These are phyloP conservation scores for Malurus alboscapulatus DNA, from an alignment of 2,113 vertebrate species.

Conservation along the genomic window DNA sequence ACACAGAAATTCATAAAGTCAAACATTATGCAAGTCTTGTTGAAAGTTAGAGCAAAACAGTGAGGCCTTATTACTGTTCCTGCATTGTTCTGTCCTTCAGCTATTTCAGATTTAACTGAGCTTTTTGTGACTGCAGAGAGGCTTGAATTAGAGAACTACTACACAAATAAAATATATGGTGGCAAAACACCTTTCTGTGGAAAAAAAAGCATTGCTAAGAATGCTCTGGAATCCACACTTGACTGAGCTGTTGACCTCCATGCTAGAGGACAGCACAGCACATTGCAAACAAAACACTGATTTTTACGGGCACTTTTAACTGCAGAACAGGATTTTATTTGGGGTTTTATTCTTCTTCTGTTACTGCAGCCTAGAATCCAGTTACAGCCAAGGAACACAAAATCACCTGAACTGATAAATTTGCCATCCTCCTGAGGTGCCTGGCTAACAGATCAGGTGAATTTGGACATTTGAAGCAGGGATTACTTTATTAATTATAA, in stretches of 20 bases:
- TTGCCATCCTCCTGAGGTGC: background rate
- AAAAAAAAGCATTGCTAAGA: background rate
- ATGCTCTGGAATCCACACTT: background rate
- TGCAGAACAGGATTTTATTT: background rate
- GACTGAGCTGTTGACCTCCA: background rate
- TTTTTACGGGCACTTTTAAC: background rate
- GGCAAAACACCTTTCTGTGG: background rate
- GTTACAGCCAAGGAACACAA: background rate
- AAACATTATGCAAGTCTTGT: background rate
- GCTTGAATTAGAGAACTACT: background rate
- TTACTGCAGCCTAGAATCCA: background rate
- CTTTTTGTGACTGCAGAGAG: background rate
- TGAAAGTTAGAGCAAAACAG: background rate
- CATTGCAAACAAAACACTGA: background rate
- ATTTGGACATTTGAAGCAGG: background rate
- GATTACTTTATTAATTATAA: too few relatives aligned
- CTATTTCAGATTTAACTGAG: background rate
- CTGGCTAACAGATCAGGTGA: background rate
- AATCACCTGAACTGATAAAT: background rate
- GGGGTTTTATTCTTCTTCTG: background rate
- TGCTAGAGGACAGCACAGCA: background rate
- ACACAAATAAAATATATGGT: background rate
- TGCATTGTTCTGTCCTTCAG: background rate
- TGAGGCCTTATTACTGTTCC: background rate
- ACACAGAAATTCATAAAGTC: background rate